These are phyloP conservation scores for Mactra quadrangularis DNA, from an alignment of 1,140 invertebrate genomes.

Conservation along the genomic window DNA sequence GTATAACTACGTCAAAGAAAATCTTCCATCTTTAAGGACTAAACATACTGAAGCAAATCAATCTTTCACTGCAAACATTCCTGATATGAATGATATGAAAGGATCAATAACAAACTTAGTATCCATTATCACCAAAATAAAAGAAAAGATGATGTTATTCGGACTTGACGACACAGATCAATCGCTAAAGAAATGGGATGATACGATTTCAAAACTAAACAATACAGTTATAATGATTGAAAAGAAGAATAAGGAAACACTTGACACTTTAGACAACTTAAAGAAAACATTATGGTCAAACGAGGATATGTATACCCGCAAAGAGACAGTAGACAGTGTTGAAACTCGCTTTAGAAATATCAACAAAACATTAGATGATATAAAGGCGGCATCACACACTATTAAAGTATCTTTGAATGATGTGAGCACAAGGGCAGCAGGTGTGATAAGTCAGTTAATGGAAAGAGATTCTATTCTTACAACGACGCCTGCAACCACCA, in stretches of 20 bases:
- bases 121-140: slow-evolving; percentile 38
- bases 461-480: slow-evolving; percentile 46
- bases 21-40: slow-evolving; percentile 22
- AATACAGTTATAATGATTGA: slow-evolving; percentile 15
- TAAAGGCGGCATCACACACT: slow-evolving; percentile 23
- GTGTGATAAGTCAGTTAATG: not conserved
- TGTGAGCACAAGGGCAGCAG: not conserved
- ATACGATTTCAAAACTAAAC: slow-evolving; percentile 38
- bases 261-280: slow-evolving; percentile 11
- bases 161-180: slow-evolving; percentile 38
- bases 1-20: slow-evolving; percentile 13
- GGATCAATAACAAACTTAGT: slow-evolving; percentile 22
- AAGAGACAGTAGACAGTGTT: slow-evolving; percentile 32
- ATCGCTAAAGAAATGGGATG: slow-evolving; percentile 40
- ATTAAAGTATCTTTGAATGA: slow-evolving; percentile 35
- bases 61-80: slow-evolving; percentile 26
- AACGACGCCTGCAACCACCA: slow-evolving; percentile 57
- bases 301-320: slow-evolving; percentile 1
- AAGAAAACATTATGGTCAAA: slow-evolving; percentile 24
- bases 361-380: slow-evolving; percentile 53
- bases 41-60: slow-evolving; percentile 13
- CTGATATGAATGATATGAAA: slow-evolving; percentile 14
- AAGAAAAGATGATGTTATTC: slow-evolving; percentile 42
- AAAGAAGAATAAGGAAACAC: slow-evolving; percentile 25
- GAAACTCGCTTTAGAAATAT: slow-evolving; percentile 27